Evolutionary conservation across 2,888 invertebrate genomes (phyloP), one percentile per base, ranked within the genome.

Genomic region (Eledona agricola): DNA sequence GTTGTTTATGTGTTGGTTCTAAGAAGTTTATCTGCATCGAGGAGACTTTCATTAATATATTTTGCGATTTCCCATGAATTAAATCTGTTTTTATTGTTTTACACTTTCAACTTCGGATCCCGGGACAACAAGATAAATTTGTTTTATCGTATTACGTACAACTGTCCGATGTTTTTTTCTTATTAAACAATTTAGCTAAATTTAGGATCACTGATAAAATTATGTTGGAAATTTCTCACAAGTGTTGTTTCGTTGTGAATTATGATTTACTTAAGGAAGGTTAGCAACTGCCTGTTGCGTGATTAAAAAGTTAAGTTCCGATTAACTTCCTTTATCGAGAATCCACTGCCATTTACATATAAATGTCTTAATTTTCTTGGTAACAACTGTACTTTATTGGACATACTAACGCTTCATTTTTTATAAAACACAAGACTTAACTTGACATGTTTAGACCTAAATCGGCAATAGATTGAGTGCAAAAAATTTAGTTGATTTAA

Each of bases 271-370:
- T 20, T 11, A 23, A 22, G 26, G 28, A 40, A 31, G 45, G 32
- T 34, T 32, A 31, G 15, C 45, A 25, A 20, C 29, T 47, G 20
- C 10, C 12, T 29, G 47, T 47, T 47, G 22, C 43, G 35, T 42
- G 42, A 45, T 51, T 45, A 37, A 38, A 45, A 45, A 34, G 23
- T 32, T 40, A 54, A 54, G 50, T 50, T 43, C 50, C 43, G 43
- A 54, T 54, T 53, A 29, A 50, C 54, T 54, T 54, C 54, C 54
- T 49, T 19, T 49, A 29, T 53, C 26, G 20, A 49, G 22, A 43
- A 42, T 42, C 35, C 34, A 42, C 10, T 40, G 50, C 38, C 31
- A 42, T 54, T 54, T 54, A 54, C 54, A 54, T 54, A 54, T 50
- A 54, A 54, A 54, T 54, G 43, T 54, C 43, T 43, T 53, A 53